Percentiles rank a stretch among this genome's conserved stretches.
These are phyloP conservation scores for Ctenopoma kingsleyae DNA, from an alignment of 2,797 vertebrate species.

Conservation along the genomic window DNA sequence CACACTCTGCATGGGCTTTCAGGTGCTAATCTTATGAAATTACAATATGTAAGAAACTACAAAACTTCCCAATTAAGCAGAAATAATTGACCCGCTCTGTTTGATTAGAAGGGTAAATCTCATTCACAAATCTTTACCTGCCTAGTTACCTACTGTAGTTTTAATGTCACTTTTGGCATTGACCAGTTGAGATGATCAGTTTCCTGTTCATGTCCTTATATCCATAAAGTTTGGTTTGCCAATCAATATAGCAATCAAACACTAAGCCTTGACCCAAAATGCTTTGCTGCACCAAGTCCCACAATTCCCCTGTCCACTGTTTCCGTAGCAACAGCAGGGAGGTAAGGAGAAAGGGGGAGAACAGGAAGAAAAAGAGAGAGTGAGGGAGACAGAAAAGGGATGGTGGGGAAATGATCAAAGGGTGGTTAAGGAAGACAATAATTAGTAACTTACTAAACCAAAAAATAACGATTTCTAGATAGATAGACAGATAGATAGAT, in stretches of 20 bases:
- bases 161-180: neutral
- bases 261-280: conserved; percentile 58
- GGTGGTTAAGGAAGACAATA: conserved; percentile 1
- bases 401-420: conserved; percentile 14
- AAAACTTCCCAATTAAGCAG: no score
- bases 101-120: no score
- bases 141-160: neutral
- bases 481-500: conserved; percentile 15
- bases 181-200: neutral
- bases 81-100: no score
- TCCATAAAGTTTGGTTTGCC: neutral
- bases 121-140: no score
- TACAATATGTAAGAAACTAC: no score
- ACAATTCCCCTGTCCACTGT: conserved; percentile 76
- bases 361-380: neutral
- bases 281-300: conserved; percentile 68
- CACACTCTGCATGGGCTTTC: no score
- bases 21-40: no score
- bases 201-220: neutral
- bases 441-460: neutral
- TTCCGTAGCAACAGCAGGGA: conserved; percentile 77
- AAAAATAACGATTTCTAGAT: neutral
- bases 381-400: neutral
- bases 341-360: conserved; percentile 31
- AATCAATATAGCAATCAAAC: conserved; percentile 56